Evolutionary conservation across 2,888 invertebrate genomes (phyloP), one percentile per base, ranked within the genome.

Genomic region (Gymnoscelis rufifasciata): DNA sequence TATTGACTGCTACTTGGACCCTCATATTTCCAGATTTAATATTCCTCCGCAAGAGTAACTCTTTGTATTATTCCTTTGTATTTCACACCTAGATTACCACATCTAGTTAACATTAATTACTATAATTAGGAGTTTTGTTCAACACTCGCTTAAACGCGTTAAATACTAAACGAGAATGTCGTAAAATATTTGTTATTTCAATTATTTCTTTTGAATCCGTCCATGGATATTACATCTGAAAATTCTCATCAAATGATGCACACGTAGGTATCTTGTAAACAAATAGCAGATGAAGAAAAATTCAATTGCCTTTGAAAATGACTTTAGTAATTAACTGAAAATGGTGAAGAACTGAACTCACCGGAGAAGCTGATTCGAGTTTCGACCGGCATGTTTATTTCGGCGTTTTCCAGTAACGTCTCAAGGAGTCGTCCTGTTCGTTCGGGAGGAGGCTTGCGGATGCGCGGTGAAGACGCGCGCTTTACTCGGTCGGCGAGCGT

Each of bases 311-410:
- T 26, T n/a, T 15, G 10, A 15, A 15, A 33, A 10, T 33, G 6
- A 1, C n/a, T n/a, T n/a, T n/a, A n/a, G n/a, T n/a, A n/a, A n/a
- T n/a, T n/a, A n/a, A n/a, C n/a, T n/a, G n/a, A n/a, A n/a, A n/a
- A n/a, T n/a, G n/a, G n/a, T n/a, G n/a, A n/a, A n/a, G n/a, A 38
- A 12, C 11, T 7, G 40, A 51, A 83, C 88, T 86, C 59, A 88
- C 88, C 88, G 59, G 87, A 87, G 68, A 87, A 88, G 75, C 87
- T 86, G 57, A 87, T 87, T 81, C 68, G 87, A 56, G 86, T 84
- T 78, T 87, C 87, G 56, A 83, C 86, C 59, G 88, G 88, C 88
- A 87, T 87, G 62, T 71, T 80, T 53, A 51, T 47, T 38, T 47
- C 45, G 51, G 45, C 43, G 38, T 31, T 43, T 52, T 57, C 42